Evolutionary conservation across 2,888 invertebrate species (phyloP), one percentile per base, ranked within the genome.

Genomic region (Callyntrura guangdongensis): DNA sequence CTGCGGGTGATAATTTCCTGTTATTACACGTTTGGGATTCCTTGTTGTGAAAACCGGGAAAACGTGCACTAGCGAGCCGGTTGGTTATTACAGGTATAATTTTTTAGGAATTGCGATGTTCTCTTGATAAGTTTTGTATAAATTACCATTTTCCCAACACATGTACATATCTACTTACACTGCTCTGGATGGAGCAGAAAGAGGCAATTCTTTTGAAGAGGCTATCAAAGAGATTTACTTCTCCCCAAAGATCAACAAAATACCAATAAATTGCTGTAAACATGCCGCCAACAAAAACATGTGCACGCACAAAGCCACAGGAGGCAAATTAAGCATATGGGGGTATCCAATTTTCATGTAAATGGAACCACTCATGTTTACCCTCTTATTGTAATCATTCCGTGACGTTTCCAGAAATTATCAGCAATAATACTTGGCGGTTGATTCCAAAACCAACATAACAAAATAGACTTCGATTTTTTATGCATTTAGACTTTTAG

Each of bases 11-110:
- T 61, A 61, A 82, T 27, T 83, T 49, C 67, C 47, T 84, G 25
- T 84, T 84, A 84, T 83, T 83, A 83, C 49, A 83, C 5, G n/a
- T 45, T 11, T 72, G 74, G 20, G 49, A 74, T 74, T 74, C 17
- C 22, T 14, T 74, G 14, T 47, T 74, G 20, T 47, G 17, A 49
- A 74, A 74, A 49, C 22, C 20, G 47, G 74, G 74, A 74, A 74
- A 74, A 47, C 12, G 20, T 49, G 17, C 20, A 49, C 20, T 36
- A 25, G 27, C 11, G 9, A 72, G 36, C 72, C 17, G 8, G 27
- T 6, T 36, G 36, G 36, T 36, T 36, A 36, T 36, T 36, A 36
- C n/a, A n/a, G n/a, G n/a, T 20, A 67, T 47, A 36, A 17, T 36
- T 72, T 53, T 14, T 2, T 53, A 9, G 12, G 53, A 17, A n/a